These are phyloP conservation scores for Neodiprion fabricii DNA, from an alignment of 1,140 invertebrate species.

Conservation along the genomic window DNA sequence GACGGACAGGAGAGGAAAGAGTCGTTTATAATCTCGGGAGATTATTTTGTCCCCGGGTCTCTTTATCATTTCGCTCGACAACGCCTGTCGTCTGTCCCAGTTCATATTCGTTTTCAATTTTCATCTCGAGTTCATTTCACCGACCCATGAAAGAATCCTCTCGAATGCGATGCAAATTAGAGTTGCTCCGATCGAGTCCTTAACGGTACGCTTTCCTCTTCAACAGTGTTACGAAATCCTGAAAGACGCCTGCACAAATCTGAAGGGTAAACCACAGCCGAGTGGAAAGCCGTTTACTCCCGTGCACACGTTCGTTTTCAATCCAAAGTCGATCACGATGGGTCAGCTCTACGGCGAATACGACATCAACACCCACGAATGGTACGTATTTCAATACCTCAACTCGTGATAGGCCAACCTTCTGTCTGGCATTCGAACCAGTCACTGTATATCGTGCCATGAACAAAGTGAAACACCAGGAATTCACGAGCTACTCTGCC, in stretches of 20 bases:
- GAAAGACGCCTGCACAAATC: constrained; percentile 67
- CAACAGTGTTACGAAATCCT: constrained; percentile 74
- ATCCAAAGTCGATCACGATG: constrained; percentile 85
- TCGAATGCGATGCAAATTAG: too few species aligned
- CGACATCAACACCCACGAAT: constrained; percentile 81
- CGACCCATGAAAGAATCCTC: too few species aligned
- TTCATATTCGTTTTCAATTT: too few species aligned
- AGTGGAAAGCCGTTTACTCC: constrained; percentile 70
- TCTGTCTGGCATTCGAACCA: background rate
- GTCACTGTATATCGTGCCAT: too few species aligned
- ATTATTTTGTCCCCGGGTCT: too few species aligned
- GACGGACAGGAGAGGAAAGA: background rate
- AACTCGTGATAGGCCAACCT: background rate
- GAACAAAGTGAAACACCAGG: too few species aligned
- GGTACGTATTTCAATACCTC: constrained; percentile 55
- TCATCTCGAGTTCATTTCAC: too few species aligned
- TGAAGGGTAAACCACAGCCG: constrained; percentile 71
- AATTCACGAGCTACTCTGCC: background rate
- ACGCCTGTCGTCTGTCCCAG: too few species aligned
- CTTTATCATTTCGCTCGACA: too few species aligned
- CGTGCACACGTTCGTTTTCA: constrained; percentile 69
- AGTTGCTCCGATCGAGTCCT: too few species aligned
- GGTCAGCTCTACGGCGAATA: constrained; percentile 84
- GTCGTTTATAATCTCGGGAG: background rate
- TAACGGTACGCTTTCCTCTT: too few species aligned